Conservation (phyloP, 2,888 invertebrate genomes). For the Patella caerulea region DNA sequence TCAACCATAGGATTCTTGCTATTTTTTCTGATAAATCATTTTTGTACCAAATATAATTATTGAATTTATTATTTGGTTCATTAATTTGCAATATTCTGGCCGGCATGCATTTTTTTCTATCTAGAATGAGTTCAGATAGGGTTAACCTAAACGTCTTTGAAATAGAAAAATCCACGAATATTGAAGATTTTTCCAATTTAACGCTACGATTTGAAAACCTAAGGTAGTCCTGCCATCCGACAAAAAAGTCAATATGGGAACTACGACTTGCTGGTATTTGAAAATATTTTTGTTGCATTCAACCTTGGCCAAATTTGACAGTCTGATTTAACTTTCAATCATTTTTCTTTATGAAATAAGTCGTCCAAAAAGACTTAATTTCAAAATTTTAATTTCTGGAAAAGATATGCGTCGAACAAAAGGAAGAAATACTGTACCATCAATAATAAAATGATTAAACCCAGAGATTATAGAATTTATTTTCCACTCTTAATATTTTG, state of each 20-base stretch:
- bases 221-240: neutral
- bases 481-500: no score
- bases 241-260: constrained; percentile 7
- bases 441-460: no score
- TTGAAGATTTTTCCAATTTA: constrained; percentile 9
- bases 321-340: neutral
- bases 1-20: constrained; percentile 26
- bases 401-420: no score
- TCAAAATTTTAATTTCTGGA: no score
- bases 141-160: constrained; percentile 10
- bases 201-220: constrained; percentile 2
- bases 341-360: no score
- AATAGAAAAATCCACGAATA: constrained; percentile 7
- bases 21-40: constrained; percentile 40
- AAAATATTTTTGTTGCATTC: constrained; percentile 7
- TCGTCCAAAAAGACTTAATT: no score
- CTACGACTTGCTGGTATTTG: constrained; percentile 1
- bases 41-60: constrained; percentile 42
- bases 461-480: no score
- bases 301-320: constrained; percentile 1
- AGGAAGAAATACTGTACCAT: no score
- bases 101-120: constrained; percentile 5
- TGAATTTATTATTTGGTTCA: constrained; percentile 45
- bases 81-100: constrained; percentile 39
- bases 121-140: neutral